phyloP scores from a whole-genome alignment of 30 jellyfish, hydroid and myxozoan species.

The Cassiopea andromeda region DNA sequence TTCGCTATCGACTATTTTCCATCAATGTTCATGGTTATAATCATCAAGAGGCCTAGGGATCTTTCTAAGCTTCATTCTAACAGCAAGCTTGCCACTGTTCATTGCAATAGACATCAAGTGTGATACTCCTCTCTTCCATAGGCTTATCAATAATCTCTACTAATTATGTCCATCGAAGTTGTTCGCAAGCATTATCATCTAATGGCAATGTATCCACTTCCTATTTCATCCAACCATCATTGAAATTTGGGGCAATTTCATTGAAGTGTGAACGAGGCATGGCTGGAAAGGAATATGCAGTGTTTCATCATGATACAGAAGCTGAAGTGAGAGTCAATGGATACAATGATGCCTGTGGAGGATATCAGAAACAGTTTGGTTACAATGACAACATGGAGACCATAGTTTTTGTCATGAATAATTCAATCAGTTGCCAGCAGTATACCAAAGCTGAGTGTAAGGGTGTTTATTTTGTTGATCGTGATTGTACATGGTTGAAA shows the following conservation, averaged over 20 bases:
- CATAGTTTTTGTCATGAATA: constrained; percentile 7
- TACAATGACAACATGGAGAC: not conserved
- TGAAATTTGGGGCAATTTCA: constrained; percentile 2
- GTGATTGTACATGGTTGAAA: constrained; percentile 2
- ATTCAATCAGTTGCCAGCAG: constrained; percentile 27
- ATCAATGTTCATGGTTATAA: no score
- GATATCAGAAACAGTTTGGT: not conserved
- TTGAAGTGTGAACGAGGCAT: constrained; percentile 6
- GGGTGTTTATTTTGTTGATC: constrained; percentile 4
- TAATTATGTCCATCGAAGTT: constrained; percentile 6
- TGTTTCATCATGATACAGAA: constrained; percentile 25
- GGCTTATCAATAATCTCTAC: not conserved
- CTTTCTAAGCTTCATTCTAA: no score
- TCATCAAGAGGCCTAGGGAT: no score
- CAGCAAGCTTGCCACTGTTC: no score
- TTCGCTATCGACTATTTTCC: no score
- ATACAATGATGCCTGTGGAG: not conserved
- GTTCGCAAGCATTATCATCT: constrained; percentile 17
- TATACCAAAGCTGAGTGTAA: constrained; percentile 6
- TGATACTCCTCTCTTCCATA: not conserved
- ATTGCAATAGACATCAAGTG: no score
- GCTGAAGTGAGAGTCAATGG: not conserved
- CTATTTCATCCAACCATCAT: constrained; percentile 18
- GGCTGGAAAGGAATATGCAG: constrained; percentile 12
- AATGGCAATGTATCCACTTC: not conserved